A percentile compares a stretch with the other conserved stretches of the same genome.
Evolutionary conservation across 2,888 invertebrate species (phyloP).

Genomic region (Geotrupes spiniger): DNA sequence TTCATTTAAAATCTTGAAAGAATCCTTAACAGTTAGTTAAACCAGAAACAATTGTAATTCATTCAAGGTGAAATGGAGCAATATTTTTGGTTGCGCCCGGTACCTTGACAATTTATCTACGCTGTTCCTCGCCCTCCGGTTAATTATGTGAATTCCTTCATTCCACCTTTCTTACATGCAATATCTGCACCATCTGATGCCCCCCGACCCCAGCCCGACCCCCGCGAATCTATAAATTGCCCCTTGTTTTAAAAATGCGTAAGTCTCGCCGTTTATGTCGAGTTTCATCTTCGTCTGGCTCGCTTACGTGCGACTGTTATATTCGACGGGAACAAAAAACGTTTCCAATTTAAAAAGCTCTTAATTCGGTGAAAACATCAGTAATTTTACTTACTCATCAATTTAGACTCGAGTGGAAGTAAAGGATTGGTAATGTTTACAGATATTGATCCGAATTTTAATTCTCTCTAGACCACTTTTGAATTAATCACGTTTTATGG

Average conservation of each 20-base stretch:
- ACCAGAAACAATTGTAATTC: constrained; percentile 5
- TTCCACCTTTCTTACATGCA: constrained; percentile 38
- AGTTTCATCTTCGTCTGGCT: no score
- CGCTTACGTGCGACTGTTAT: no score
- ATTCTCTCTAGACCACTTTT: no score
- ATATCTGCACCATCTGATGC: constrained; percentile 28
- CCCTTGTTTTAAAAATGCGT: constrained; percentile 30
- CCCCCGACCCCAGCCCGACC: constrained; percentile 4
- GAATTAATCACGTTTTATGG: no score
- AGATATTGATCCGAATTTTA: neutral
- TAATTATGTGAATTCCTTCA: constrained; percentile 40
- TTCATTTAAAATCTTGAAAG: no score
- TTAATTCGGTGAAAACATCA: constrained; percentile 8
- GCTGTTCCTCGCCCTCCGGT: constrained; percentile 33
- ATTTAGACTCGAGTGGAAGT: constrained; percentile 13
- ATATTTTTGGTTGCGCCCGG: constrained; percentile 32
- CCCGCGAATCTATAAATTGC: constrained; percentile 35
- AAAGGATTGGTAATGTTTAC: constrained; percentile 13
- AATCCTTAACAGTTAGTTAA: neutral
- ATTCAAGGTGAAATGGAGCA: constrained; percentile 23
- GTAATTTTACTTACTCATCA: constrained; percentile 15
- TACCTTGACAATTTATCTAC: constrained; percentile 37
- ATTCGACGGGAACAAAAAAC: no score
- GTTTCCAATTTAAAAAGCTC: constrained; percentile 5
- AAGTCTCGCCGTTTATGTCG: no score